Conservation (phyloP, 2,113 vertebrate genomes). For the Atractosteus spatula region DNA sequence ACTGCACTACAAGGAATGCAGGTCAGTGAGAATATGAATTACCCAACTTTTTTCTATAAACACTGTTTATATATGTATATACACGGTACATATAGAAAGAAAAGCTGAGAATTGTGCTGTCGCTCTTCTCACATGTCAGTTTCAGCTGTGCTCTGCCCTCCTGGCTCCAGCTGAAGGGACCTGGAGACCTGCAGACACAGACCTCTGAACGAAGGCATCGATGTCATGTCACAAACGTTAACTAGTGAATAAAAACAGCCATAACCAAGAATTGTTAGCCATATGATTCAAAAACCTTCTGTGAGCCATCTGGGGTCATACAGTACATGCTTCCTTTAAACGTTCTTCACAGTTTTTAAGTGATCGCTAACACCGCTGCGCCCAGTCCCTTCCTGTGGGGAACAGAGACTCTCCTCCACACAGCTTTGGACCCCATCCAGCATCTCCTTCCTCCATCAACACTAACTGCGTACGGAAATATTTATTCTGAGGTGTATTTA, state of each 20-base stretch:
- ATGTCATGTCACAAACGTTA: not conserved
- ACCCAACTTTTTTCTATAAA: not conserved
- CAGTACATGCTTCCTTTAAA: not conserved
- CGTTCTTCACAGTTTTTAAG: not conserved
- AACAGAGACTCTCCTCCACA: not conserved
- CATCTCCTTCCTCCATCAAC: not conserved
- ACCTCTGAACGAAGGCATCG: too few species aligned
- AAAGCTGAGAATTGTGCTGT: not conserved
- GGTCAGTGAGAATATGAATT: not conserved
- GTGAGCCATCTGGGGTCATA: not conserved
- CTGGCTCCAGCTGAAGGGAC: not conserved
- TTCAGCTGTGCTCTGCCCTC: not conserved
- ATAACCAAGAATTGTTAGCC: conserved; percentile 3
- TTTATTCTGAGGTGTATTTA: not conserved
- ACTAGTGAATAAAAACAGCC: not conserved
- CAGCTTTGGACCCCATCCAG: not conserved
- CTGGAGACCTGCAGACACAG: too few species aligned
- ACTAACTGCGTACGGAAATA: not conserved
- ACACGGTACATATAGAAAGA: too few species aligned
- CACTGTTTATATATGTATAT: not conserved
- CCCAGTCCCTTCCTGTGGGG: not conserved
- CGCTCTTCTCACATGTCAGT: not conserved
- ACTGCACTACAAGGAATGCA: too few species aligned
- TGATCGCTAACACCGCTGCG: not conserved
- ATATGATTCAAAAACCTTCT: not conserved